Percentiles rank a stretch among this genome's conserved stretches.
phyloP scores from a whole-genome alignment of 2,888 invertebrate species.

The Drosophila mimica region DNA sequence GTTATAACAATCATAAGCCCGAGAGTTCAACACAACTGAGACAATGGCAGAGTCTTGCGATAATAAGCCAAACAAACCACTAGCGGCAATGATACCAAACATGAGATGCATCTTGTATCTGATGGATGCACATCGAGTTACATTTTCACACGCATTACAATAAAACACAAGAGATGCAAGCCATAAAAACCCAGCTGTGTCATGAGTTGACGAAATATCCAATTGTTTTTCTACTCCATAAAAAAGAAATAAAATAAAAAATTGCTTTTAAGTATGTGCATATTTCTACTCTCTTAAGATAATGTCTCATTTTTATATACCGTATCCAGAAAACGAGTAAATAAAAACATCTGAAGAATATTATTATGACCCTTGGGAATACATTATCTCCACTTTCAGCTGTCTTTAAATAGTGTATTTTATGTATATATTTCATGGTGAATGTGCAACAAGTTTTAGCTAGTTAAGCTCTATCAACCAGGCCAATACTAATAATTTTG shows the following conservation, averaged over 20 bases:
- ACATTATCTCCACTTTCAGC: neutral
- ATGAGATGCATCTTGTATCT: constrained; percentile 35
- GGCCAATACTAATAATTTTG: neutral
- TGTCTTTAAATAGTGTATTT: neutral
- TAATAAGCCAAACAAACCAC: constrained; percentile 53
- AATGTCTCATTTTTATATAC: neutral
- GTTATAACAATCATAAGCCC: constrained; percentile 44
- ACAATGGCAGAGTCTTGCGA: constrained; percentile 63
- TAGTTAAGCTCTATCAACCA: neutral
- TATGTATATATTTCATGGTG: neutral
- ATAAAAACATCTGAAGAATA: neutral
- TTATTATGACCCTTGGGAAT: neutral
- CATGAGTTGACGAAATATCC: constrained; percentile 39
- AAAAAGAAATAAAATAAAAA: constrained; percentile 6
- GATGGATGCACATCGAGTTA: constrained; percentile 30
- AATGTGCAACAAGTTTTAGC: neutral
- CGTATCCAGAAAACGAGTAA: neutral
- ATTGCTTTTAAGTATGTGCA: neutral
- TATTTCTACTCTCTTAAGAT: constrained; percentile 1
- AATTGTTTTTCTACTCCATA: constrained; percentile 26
- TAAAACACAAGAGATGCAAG: constrained; percentile 25
- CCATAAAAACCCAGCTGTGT: constrained; percentile 21
- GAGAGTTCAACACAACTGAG: constrained; percentile 56
- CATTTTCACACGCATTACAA: constrained; percentile 62
- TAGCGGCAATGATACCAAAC: constrained; percentile 25